Percentiles rank a stretch among this genome's conserved stretches.
Conservation (phyloP, 2,113 vertebrate genomes). For the Callipepla californica region DNA sequence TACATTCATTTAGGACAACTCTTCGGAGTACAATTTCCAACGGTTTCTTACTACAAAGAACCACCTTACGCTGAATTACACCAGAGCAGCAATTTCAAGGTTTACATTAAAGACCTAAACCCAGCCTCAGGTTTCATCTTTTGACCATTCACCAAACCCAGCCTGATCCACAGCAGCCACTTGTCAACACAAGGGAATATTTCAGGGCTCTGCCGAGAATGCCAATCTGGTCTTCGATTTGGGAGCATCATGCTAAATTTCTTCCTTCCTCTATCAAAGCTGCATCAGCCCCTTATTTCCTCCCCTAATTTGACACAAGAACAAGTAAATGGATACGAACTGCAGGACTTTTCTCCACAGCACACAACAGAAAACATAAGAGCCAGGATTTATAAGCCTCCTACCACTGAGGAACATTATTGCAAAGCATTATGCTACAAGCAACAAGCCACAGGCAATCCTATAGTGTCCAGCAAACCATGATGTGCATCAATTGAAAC, state of each 20-base stretch:
- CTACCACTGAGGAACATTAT: not conserved
- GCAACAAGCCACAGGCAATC: not conserved
- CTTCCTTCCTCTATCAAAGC: not conserved
- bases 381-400: not conserved
- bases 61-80: fast-evolving
- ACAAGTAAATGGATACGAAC: not conserved
- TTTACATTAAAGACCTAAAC: not conserved
- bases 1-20: not conserved
- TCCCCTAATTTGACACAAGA: not conserved
- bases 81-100: not conserved
- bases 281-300: not conserved
- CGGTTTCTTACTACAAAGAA: not conserved
- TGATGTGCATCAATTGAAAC: not conserved
- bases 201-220: not conserved
- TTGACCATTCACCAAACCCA: not conserved
- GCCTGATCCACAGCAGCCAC: not conserved
- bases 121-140: not conserved
- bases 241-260: not conserved
- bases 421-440: not conserved
- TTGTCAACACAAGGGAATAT: not conserved
- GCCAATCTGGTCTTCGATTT: not conserved
- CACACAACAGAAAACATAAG: not conserved
- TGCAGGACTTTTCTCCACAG: not conserved
- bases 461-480: not conserved
- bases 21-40: not conserved